Evolutionary conservation across 2,113 vertebrate species (phyloP).

Genomic region (Ibidorhyncha struthersii): DNA sequence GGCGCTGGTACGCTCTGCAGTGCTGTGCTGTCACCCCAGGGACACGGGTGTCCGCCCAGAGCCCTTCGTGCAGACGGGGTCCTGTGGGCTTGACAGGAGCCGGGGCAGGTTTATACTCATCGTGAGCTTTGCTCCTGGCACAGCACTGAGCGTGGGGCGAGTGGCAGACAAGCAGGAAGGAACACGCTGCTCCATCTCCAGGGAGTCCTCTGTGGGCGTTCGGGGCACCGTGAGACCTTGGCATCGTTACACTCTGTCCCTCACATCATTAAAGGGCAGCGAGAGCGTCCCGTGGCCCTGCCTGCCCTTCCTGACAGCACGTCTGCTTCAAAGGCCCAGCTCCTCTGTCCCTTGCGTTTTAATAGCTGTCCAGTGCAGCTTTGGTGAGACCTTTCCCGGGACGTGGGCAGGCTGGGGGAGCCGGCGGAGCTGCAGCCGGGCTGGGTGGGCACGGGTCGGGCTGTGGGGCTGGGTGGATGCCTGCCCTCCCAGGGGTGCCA

Average conservation of each 20-base stretch:
- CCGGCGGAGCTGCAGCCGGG: neutral
- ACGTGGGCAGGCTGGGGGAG: neutral
- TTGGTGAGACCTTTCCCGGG: neutral
- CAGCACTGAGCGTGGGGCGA: fast-evolving
- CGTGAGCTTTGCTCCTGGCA: neutral
- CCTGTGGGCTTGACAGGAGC: neutral
- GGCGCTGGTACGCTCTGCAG: neutral
- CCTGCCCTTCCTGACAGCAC: neutral
- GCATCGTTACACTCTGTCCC: neutral
- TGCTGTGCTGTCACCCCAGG: neutral
- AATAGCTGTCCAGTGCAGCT: neutral
- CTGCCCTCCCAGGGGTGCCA: neutral
- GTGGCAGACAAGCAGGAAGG: neutral
- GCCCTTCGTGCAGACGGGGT: fast-evolving
- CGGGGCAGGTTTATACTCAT: neutral
- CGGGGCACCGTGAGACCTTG: neutral
- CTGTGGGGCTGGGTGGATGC: neutral
- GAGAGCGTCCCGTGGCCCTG: neutral
- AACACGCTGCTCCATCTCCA: neutral
- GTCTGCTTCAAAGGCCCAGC: neutral
- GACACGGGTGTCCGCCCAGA: fast-evolving
- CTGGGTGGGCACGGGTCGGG: fast-evolving
- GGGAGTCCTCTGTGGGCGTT: neutral
- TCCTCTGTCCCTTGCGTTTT: neutral
- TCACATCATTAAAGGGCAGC: neutral